Evolutionary conservation across 37 sponge, comb jelly and placozoan genomes (phyloP).

Genomic region (Mnemiopsis leidyi): DNA sequence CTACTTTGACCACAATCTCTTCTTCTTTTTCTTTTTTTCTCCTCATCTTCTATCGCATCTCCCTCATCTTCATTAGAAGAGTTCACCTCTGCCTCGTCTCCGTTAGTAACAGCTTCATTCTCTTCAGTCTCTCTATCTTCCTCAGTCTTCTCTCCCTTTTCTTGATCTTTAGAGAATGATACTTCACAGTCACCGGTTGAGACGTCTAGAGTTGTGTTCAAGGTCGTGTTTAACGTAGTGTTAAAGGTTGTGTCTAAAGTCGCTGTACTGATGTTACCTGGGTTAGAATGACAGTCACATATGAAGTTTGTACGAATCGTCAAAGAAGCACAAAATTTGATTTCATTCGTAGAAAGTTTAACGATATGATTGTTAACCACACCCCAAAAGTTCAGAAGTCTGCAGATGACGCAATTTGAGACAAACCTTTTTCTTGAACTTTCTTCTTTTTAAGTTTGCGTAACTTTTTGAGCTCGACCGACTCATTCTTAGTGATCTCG

Average conservation of each 20-base stretch:
- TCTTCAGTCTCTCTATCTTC: background rate
- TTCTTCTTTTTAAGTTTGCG: constrained; percentile 50
- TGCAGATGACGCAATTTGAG: too few relatives aligned
- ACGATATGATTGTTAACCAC: too few relatives aligned
- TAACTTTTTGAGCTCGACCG: background rate
- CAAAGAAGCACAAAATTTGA: too few relatives aligned
- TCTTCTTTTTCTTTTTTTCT: background rate
- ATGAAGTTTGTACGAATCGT: too few relatives aligned
- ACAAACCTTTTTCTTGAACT: constrained; percentile 13
- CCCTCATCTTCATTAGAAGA: background rate
- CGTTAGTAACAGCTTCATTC: background rate
- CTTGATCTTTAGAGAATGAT: background rate
- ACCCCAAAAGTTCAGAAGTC: too few relatives aligned
- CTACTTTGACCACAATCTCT: background rate
- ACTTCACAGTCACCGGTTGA: background rate
- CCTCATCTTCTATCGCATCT: background rate
- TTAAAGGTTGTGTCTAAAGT: too few relatives aligned
- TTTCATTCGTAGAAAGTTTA: too few relatives aligned
- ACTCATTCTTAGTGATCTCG: background rate
- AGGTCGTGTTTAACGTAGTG: background rate
- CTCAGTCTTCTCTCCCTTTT: background rate
- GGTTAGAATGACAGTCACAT: too few relatives aligned
- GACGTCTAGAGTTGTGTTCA: background rate
- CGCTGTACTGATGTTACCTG: constrained; percentile 50
- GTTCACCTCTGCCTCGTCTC: background rate